A percentile compares a stretch with the other conserved stretches of the same genome.
Evolutionary conservation across 2,888 invertebrate species (phyloP).

Genomic region (Tetragnatha montana): DNA sequence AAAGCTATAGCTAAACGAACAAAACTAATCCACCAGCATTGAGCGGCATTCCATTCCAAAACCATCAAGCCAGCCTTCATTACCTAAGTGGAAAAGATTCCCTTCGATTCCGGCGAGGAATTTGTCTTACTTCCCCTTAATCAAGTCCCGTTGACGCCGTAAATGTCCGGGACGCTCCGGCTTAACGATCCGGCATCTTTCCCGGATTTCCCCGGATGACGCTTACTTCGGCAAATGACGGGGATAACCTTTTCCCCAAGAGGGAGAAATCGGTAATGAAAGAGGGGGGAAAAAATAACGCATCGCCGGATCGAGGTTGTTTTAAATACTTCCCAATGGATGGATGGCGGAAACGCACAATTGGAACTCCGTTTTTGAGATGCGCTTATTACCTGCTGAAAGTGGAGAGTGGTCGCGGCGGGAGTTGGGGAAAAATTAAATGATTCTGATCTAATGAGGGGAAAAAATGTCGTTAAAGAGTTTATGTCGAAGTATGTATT

Average conservation of each 20-base stretch:
- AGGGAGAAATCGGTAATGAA: neutral
- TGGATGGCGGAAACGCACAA: neutral
- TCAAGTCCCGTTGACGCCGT: neutral
- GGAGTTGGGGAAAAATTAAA: too few species aligned
- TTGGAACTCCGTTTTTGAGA: neutral
- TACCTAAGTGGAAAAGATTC: neutral
- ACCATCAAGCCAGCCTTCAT: neutral
- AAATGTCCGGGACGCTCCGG: neutral
- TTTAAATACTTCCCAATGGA: neutral
- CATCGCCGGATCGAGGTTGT: neutral
- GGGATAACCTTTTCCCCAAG: slow-evolving; percentile 1
- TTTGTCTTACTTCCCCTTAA: slow-evolving; percentile 10
- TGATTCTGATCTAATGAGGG: too few species aligned
- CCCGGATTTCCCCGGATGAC: slow-evolving; percentile 6
- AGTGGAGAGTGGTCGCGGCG: too few species aligned
- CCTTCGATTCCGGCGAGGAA: neutral
- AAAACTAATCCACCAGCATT: neutral
- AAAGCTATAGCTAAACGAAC: too few species aligned
- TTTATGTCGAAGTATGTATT: neutral
- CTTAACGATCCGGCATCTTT: slow-evolving; percentile 10
- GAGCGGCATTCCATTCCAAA: neutral
- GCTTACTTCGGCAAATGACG: neutral
- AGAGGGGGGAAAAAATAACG: slow-evolving; percentile 3
- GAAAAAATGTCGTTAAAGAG: too few species aligned
- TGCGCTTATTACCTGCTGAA: neutral